Evolutionary conservation across 2,113 vertebrate species (phyloP).

Genomic region (Xyrauchen texanus): DNA sequence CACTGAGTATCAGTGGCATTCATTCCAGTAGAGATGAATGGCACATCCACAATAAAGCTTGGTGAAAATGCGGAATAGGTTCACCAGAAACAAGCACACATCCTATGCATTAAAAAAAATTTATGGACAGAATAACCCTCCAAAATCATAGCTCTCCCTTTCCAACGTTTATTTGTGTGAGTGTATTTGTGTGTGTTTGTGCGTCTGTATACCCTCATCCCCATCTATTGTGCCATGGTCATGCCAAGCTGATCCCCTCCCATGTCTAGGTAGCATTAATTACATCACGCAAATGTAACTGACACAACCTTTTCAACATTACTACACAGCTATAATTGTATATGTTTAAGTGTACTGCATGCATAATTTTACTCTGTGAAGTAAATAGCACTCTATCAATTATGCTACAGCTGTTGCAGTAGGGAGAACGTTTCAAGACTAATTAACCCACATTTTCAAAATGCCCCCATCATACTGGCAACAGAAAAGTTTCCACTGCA

Average conservation of each 20-base stretch:
- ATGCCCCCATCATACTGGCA: slow-evolving; percentile 38
- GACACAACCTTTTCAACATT: slow-evolving; percentile 65
- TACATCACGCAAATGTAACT: slow-evolving; percentile 59
- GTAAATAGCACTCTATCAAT: slow-evolving; percentile 64
- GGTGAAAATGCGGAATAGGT: slow-evolving; percentile 22
- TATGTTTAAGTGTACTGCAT: slow-evolving; percentile 65
- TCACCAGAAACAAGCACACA: not conserved
- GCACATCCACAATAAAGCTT: not conserved
- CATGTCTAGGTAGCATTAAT: slow-evolving; percentile 66
- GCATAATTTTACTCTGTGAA: slow-evolving; percentile 67
- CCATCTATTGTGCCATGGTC: slow-evolving; percentile 47
- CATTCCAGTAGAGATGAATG: not conserved
- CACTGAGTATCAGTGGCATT: slow-evolving; percentile 8
- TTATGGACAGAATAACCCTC: slow-evolving; percentile 39
- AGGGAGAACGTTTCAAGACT: slow-evolving; percentile 54
- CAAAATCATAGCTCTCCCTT: slow-evolving; percentile 41
- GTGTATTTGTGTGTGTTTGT: too few species aligned
- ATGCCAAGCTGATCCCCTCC: slow-evolving; percentile 51
- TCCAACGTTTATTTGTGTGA: slow-evolving; percentile 35
- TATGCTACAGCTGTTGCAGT: slow-evolving; percentile 59
- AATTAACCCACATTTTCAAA: slow-evolving; percentile 61
- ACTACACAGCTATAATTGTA: slow-evolving; percentile 65
- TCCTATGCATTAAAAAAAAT: slow-evolving; percentile 25
- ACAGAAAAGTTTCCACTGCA: slow-evolving; percentile 46
- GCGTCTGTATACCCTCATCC: not conserved